These are phyloP conservation scores for Helicolenus hilgendorfi DNA, from an alignment of 2,797 vertebrate genomes.

Conservation along the genomic window DNA sequence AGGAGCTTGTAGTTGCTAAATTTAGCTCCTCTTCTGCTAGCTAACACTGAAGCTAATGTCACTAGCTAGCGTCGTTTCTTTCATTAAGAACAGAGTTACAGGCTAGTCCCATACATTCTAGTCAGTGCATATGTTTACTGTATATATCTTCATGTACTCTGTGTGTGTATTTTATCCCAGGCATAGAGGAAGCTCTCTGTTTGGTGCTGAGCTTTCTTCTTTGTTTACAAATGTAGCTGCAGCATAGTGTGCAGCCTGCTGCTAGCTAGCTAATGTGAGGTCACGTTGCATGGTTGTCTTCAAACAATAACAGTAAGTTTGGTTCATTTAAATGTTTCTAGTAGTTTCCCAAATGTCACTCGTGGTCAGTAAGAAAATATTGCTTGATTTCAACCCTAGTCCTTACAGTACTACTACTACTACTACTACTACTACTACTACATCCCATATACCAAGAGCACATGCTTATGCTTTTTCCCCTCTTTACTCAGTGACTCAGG, in stretches of 20 bases:
- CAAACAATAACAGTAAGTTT: background rate
- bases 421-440: too few relatives aligned
- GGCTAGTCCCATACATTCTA: background rate
- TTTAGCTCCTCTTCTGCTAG: conserved; percentile 75
- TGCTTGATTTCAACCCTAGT: background rate
- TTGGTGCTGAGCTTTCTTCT: conserved; percentile 19
- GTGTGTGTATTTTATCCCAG: background rate
- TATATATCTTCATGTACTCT: fast-evolving
- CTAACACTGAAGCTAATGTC: conserved; percentile 58
- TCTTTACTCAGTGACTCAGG: background rate
- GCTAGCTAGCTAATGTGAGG: background rate
- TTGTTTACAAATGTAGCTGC: conserved; percentile 84
- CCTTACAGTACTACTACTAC: background rate
- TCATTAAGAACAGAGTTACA: background rate
- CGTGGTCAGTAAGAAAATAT: background rate
- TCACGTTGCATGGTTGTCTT: background rate
- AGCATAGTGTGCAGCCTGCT: conserved; percentile 13
- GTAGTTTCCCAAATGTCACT: background rate
- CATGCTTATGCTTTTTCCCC: background rate
- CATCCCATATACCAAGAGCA: background rate
- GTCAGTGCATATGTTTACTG: background rate
- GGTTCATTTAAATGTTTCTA: background rate
- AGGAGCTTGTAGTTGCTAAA: conserved; percentile 76
- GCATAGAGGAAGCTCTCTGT: background rate
- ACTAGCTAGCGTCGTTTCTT: conserved; percentile 52